These are phyloP conservation scores for Argyrosomus japonicus DNA, from an alignment of 2,113 vertebrate genomes.

Conservation along the genomic window DNA sequence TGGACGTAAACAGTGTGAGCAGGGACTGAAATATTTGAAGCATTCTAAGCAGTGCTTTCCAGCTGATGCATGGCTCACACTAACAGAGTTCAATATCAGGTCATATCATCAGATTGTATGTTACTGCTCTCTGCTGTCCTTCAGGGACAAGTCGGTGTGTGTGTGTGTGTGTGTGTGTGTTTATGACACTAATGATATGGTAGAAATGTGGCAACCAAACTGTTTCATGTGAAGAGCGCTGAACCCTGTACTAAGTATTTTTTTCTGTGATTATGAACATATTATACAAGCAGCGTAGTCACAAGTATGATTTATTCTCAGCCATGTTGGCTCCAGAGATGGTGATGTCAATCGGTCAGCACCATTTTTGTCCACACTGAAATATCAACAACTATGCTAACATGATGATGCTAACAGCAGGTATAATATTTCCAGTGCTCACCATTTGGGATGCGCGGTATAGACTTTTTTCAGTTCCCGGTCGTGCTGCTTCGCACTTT, in stretches of 20 bases:
- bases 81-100: neutral
- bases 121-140: neutral
- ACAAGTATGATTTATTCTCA: neutral
- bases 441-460: too few relatives aligned
- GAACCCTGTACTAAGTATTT: neutral
- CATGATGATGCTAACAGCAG: neutral
- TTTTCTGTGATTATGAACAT: neutral
- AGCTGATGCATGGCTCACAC: neutral
- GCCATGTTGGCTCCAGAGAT: neutral
- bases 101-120: neutral
- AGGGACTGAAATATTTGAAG: neutral
- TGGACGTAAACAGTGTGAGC: neutral
- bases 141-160: neutral
- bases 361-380: neutral
- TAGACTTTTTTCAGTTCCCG: too few relatives aligned
- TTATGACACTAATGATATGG: neutral
- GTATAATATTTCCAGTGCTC: neutral
- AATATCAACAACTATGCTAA: neutral
- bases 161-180: conserved; percentile 2
- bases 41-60: neutral
- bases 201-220: neutral
- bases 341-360: neutral
- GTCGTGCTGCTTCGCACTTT: too few relatives aligned
- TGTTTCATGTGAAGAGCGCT: neutral
- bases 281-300: too few relatives aligned